These are phyloP conservation scores for Watsonalla binaria DNA, from an alignment of 2,888 invertebrate genomes.

Conservation along the genomic window DNA sequence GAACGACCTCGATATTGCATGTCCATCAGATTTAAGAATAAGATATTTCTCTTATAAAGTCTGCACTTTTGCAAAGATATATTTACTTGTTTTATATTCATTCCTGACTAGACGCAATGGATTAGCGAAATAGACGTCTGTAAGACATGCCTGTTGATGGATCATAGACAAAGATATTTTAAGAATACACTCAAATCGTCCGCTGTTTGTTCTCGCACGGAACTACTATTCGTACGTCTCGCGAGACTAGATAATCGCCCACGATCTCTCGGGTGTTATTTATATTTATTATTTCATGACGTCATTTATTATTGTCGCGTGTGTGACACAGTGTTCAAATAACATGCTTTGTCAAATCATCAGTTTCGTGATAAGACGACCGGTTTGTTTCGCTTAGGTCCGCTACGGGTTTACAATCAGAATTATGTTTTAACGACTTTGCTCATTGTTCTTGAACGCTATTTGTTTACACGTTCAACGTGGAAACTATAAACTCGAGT, in stretches of 20 bases:
- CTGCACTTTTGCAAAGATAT: neutral
- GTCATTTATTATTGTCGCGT: slow-evolving; percentile 34
- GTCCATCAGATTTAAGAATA: neutral
- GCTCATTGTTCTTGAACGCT: slow-evolving; percentile 41
- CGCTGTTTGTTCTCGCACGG: neutral
- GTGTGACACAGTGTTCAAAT: slow-evolving; percentile 31
- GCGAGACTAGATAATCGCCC: neutral
- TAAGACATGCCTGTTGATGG: neutral
- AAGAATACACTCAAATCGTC: neutral
- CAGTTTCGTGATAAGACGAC: slow-evolving; percentile 38
- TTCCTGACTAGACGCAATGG: neutral
- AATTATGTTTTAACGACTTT: slow-evolving; percentile 41
- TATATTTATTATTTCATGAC: neutral
- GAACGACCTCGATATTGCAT: neutral
- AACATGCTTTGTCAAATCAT: slow-evolving; percentile 27
- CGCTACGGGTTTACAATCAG: slow-evolving; percentile 34
- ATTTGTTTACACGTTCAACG: slow-evolving; percentile 40
- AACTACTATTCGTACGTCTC: neutral
- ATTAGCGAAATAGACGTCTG: neutral
- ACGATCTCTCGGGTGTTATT: neutral
- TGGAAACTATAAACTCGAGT: slow-evolving; percentile 22
- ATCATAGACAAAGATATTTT: neutral
- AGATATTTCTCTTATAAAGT: neutral
- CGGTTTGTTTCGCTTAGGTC: slow-evolving; percentile 23
- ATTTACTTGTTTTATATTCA: neutral